A percentile compares a stretch with the other conserved stretches of the same genome.
Conservation (phyloP, 2,797 vertebrate genomes). For the Pseudochromis fuscus region DNA sequence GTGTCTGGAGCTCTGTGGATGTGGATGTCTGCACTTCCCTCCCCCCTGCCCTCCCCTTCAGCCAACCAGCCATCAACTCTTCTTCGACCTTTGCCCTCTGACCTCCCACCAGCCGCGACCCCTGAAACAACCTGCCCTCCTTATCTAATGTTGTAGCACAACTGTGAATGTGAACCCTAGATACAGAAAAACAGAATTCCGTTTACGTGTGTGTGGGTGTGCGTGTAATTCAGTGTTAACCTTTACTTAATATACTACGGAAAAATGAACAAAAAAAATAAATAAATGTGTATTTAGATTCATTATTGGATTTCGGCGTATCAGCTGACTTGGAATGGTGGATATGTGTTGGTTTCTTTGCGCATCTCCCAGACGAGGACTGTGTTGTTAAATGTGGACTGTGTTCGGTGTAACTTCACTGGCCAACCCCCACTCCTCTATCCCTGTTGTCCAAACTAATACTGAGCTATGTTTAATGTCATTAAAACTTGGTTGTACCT, state of each 20-base stretch:
- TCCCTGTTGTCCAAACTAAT: slow-evolving; percentile 80
- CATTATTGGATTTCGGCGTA: slow-evolving; percentile 86
- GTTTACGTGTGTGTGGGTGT: slow-evolving; percentile 84
- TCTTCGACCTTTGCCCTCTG: slow-evolving; percentile 56
- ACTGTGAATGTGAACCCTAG: slow-evolving; percentile 97
- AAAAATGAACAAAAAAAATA: slow-evolving; percentile 73
- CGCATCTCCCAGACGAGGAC: slow-evolving; percentile 86
- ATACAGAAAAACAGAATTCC: slow-evolving; percentile 81
- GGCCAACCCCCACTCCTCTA: slow-evolving; percentile 83
- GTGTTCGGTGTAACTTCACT: slow-evolving; percentile 91
- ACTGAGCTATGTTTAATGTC: slow-evolving; percentile 76
- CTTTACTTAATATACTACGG: slow-evolving; percentile 88
- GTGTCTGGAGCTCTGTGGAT: slow-evolving; percentile 88
- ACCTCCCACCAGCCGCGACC: slow-evolving; percentile 41
- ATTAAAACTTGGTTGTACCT: slow-evolving; percentile 72
- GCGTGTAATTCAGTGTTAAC: slow-evolving; percentile 94
- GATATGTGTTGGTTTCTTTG: slow-evolving; percentile 92
- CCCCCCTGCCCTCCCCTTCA: slow-evolving; percentile 83
- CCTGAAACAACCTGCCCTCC: slow-evolving; percentile 63
- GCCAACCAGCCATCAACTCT: slow-evolving; percentile 85
- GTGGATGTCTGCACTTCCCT: slow-evolving; percentile 82
- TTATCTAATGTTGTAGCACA: slow-evolving; percentile 95
- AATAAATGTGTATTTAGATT: slow-evolving; percentile 89
- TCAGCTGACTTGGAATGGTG: slow-evolving; percentile 90
- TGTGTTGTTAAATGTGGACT: slow-evolving; percentile 89